A percentile compares a stretch with the other conserved stretches of the same genome.
Conservation (phyloP, 2,113 vertebrate genomes). For the Otus sunia region DNA sequence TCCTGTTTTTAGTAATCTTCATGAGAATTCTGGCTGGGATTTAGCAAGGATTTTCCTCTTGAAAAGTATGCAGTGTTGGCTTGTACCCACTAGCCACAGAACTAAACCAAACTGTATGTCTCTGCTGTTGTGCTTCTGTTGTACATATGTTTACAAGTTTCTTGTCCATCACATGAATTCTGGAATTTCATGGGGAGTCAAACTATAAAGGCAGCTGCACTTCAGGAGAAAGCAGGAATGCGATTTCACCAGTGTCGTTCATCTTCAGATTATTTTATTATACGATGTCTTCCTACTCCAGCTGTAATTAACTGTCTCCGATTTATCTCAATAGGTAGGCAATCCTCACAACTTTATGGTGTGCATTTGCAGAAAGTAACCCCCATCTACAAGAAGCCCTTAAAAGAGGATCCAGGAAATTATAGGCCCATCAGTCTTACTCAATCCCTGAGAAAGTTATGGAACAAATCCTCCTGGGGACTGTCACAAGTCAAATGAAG, state of each 20-base stretch:
- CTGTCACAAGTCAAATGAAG: too few relatives aligned
- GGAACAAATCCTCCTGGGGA: too few relatives aligned
- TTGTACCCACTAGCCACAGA: neutral
- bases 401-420: too few relatives aligned
- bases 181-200: neutral
- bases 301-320: neutral
- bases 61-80: neutral
- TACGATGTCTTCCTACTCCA: neutral
- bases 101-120: neutral
- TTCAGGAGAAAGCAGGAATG: neutral
- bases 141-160: neutral
- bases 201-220: neutral
- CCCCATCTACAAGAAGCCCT: too few relatives aligned
- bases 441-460: too few relatives aligned
- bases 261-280: neutral
- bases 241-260: neutral
- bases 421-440: too few relatives aligned
- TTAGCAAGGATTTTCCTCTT: neutral
- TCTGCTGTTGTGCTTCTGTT: neutral
- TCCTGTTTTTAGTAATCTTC: neutral
- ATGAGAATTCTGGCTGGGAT: neutral
- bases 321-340: neutral
- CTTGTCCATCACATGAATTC: neutral
- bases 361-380: neutral
- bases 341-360: neutral